Conservation (phyloP, 2,888 invertebrate genomes). For the Rhogogaster chlorosoma region DNA sequence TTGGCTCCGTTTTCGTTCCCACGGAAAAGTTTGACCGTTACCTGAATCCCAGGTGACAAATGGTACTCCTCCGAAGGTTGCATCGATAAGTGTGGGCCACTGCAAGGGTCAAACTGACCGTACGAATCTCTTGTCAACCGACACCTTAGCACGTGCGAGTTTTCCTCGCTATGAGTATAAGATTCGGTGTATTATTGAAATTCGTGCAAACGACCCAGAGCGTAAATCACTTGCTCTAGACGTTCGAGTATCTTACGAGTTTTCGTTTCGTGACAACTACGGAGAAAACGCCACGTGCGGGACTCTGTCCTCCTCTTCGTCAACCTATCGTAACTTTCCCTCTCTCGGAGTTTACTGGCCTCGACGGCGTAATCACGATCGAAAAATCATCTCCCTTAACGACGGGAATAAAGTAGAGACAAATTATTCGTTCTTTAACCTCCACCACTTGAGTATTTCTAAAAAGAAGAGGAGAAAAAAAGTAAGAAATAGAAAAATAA, state of each 20-base stretch:
- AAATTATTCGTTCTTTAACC: conserved; percentile 40
- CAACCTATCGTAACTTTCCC: conserved; percentile 24
- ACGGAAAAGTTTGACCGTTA: conserved; percentile 27
- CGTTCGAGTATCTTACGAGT: conserved; percentile 37
- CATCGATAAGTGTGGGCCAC: not conserved
- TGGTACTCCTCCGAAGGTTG: not conserved
- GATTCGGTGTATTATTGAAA: conserved; percentile 14
- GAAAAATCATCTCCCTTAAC: conserved; percentile 47
- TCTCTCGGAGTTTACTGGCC: conserved; percentile 18
- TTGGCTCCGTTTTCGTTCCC: conserved; percentile 57
- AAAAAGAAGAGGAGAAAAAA: not conserved
- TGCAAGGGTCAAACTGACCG: not conserved
- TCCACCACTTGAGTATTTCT: not conserved
- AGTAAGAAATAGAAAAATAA: not conserved
- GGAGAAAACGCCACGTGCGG: conserved; percentile 36
- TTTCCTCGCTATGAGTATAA: not conserved
- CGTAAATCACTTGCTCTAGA: conserved; percentile 35
- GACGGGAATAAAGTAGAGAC: conserved; percentile 40
- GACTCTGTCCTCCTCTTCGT: conserved; percentile 1
- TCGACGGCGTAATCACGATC: conserved; percentile 42
- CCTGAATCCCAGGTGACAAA: not conserved
- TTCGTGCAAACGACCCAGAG: conserved; percentile 12
- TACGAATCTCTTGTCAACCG: not conserved
- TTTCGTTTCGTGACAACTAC: conserved; percentile 43
- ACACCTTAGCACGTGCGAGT: not conserved